Evolutionary conservation across 1,140 invertebrate genomes (phyloP), one percentile per base, ranked within the genome.

Genomic region (Plutomurus gul): DNA sequence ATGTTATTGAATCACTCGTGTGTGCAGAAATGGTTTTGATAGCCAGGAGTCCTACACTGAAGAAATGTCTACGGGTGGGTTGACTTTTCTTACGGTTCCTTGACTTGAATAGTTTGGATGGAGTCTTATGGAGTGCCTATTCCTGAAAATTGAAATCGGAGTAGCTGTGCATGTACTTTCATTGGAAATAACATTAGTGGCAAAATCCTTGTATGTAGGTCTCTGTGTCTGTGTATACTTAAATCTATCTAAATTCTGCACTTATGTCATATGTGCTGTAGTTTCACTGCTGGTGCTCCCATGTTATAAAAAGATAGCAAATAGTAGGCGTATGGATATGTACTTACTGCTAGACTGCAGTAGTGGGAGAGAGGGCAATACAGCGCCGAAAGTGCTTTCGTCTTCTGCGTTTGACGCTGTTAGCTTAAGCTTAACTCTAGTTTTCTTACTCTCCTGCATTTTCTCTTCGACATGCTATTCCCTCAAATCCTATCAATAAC

Each of bases 81-180:
- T 65, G 22, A 36, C 56, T 16, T 36, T n/a, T n/a, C n/a, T n/a
- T n/a, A 30, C 1, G 27, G n/a, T 25, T 51, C 47, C 25, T 51
- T 51, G 20, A 51, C 18, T 47, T 51, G 20, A 65, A 27, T 36
- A 65, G 56, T n/a, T 65, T 43, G 10, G 39, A 43, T 43, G 10
- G 39, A 43, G n/a, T 43, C 30, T 3, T 7, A 16, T 16, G 6
- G 56, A 65, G 56, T 36, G 30, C 56, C 56, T 65, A 65, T 65
- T 65, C 56, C 36, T 65, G 56, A 65, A 65, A 65, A 65, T 65
- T 65, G 56, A 65, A 65, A 65, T 65, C 27, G 13, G 6, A 7
- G 37, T 11, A 33, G 22, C 10, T 30, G 13, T 8, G 51, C 25
- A 60, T 13, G 11, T 60, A 65, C 13, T 65, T 65, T 36, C 56